These are phyloP conservation scores for Luidia sarsii DNA, from an alignment of 53 echinoderm and acorn worm species.

Conservation along the genomic window DNA sequence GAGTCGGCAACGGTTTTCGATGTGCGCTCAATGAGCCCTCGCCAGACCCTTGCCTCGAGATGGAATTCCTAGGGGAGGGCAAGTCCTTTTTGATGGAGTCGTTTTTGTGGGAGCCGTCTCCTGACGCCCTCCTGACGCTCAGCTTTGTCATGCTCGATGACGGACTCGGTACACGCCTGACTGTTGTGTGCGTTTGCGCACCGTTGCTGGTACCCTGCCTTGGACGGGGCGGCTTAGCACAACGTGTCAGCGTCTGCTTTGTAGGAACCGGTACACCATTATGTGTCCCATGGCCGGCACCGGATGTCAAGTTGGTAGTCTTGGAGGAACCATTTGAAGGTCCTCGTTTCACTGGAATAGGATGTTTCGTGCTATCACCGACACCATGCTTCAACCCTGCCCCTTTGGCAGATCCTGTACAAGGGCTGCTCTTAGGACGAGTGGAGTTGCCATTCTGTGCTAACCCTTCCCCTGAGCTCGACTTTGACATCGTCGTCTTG, in stretches of 20 bases:
- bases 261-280: too few relatives aligned
- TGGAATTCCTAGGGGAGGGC: constrained; percentile 20
- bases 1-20: constrained; percentile 16
- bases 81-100: neutral
- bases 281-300: too few relatives aligned
- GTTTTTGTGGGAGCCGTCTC: constrained; percentile 1
- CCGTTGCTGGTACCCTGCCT: neutral
- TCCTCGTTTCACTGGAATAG: neutral
- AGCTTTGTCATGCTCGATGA: neutral
- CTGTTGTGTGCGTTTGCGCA: neutral
- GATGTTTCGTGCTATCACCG: neutral
- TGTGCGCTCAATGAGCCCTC: neutral
- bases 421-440: neutral
- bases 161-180: neutral
- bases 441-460: neutral
- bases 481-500: constrained; percentile 6
- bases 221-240: neutral
- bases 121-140: neutral
- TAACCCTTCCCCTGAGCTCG: neutral
- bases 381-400: too few relatives aligned
- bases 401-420: neutral
- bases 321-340: neutral
- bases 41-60: constrained; percentile 2
- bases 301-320: too few relatives aligned
- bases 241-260: too few relatives aligned